Base-by-base conservation (phyloP, 2,797 vertebrate genomes). In the Apogon talboti region DNA sequence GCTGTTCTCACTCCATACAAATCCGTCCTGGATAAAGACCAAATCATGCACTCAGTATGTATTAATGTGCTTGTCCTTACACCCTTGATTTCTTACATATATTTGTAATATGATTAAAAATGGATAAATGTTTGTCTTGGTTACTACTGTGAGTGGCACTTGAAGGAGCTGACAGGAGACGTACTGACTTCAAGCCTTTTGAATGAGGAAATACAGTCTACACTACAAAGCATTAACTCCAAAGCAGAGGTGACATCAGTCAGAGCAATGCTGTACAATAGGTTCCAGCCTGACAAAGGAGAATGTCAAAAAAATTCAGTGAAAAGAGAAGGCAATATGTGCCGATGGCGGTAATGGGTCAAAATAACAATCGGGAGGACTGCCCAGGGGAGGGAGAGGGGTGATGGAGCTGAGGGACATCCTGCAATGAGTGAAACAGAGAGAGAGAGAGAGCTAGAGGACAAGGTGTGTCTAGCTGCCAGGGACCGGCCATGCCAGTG, bases 291-390 rank as follows among this genome's bases (percentile, higher is more conserved):
- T 88, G 89, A 92, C 81, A 86, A 87, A 91, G 56, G 74, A 71
- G 65, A n/a, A 62, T 78, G 83, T 81, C 87, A 89, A 74, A 79
- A 78, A 67, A 61, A 76, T 65, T 76, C 68, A 4, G 65, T 41
- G 64, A 74, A 70, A 83, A 85, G 76, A 79, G 50, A 65, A 86
- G 80, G 76, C 15, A 52, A 83, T 78, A 42, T 55, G 64, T 10
- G 57, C 81, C 62, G 19, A 45, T 59, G 74, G 81, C 59, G 46
- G 68, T 76, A 70, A 66, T 74, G 81, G 91, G 91, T 90, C 91
- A 90, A 86, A 88, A 90, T 81, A 92, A 92, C 90, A 92, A 92
- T 91, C 66, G 89, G 70, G 50, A 83, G 69, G 62, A 66, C 71
- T 60, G 62, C 89, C 82, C 76, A 61, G 21, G 86, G 86, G 90